A percentile compares a stretch with the other conserved stretches of the same genome.
These are phyloP conservation scores for Crax fasciolata DNA, from an alignment of 2,797 vertebrate species.

Conservation along the genomic window DNA sequence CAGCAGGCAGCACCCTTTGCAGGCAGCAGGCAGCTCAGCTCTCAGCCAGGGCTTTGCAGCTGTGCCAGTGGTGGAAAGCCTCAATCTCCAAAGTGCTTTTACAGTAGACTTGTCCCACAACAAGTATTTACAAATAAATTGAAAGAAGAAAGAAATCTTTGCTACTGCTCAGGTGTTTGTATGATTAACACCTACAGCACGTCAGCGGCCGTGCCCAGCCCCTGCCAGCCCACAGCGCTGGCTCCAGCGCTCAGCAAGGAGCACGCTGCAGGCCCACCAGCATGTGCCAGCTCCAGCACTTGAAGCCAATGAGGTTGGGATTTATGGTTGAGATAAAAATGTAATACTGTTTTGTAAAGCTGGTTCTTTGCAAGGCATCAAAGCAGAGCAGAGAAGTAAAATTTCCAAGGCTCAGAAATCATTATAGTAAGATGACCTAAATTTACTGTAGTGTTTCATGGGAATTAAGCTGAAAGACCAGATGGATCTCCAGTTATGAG, in stretches of 20 bases:
- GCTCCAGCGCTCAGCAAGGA: background rate
- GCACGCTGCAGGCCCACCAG: background rate
- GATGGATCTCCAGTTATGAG: background rate
- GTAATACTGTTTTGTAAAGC: background rate
- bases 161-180: background rate
- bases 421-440: background rate
- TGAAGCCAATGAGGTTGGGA: background rate
- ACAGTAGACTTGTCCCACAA: background rate
- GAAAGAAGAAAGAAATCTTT: constrained; percentile 7
- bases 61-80: constrained; percentile 8
- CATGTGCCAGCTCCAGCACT: background rate
- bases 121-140: background rate
- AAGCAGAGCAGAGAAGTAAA: constrained; percentile 8
- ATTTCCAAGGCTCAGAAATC: constrained; percentile 13
- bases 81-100: constrained; percentile 19
- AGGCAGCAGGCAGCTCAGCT: background rate
- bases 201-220: background rate
- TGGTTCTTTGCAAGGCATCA: background rate
- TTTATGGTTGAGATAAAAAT: background rate
- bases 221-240: fast-evolving
- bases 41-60: constrained; percentile 53
- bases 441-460: background rate
- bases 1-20: background rate
- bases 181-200: background rate
- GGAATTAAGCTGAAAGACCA: background rate